Percentiles rank a stretch among this genome's conserved stretches.
Evolutionary conservation across 2,888 invertebrate genomes (phyloP).

Genomic region (Agelastica alni): DNA sequence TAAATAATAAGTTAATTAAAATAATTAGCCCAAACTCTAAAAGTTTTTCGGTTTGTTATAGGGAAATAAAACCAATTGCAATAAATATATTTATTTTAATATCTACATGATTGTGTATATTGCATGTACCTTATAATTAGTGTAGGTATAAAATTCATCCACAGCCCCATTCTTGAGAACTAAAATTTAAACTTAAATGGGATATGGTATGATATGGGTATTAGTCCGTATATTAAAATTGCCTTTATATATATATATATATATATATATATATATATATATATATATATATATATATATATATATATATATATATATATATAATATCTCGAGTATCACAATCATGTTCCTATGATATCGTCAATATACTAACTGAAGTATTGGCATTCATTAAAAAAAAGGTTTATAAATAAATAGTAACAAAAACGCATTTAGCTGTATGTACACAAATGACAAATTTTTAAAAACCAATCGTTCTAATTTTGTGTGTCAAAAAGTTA

Average conservation of each 20-base stretch:
- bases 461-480: too few relatives aligned
- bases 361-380: slow-evolving; percentile 17
- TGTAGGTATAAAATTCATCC: slow-evolving; percentile 47
- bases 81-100: slow-evolving; percentile 42
- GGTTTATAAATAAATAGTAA: slow-evolving; percentile 24
- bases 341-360: slow-evolving; percentile 35
- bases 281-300: too few relatives aligned
- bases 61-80: slow-evolving; percentile 19
- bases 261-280: too few relatives aligned
- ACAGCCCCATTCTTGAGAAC: slow-evolving; percentile 47
- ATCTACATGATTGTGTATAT: slow-evolving; percentile 49
- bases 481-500: too few relatives aligned
- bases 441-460: neutral
- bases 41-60: too few relatives aligned
- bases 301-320: too few relatives aligned
- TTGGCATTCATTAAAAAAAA: slow-evolving; percentile 28
- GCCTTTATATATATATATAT: too few relatives aligned
- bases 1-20: too few relatives aligned
- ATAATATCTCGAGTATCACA: slow-evolving; percentile 47
- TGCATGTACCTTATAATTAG: slow-evolving; percentile 43
- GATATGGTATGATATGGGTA: slow-evolving; percentile 40
- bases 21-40: too few relatives aligned
- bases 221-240: slow-evolving; percentile 37
- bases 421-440: slow-evolving; percentile 9
- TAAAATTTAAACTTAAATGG: slow-evolving; percentile 38